phyloP scores from a whole-genome alignment of 2,113 vertebrate species.

The Pteropus alecto region DNA sequence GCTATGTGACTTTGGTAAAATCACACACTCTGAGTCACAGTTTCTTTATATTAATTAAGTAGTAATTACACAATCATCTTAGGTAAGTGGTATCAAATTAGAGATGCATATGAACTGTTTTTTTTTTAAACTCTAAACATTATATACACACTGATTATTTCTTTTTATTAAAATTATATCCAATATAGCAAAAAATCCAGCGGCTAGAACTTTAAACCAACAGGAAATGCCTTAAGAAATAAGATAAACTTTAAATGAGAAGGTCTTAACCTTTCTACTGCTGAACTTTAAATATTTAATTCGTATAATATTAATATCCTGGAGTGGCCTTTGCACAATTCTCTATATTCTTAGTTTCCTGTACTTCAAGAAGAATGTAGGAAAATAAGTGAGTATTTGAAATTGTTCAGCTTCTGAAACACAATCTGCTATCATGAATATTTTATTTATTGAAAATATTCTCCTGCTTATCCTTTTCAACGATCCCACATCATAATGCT shows the following conservation, averaged over 20 bases:
- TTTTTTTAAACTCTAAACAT: not conserved
- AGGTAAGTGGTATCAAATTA: not conserved
- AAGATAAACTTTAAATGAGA: conserved; percentile 29
- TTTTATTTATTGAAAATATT: conserved; percentile 78
- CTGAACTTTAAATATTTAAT: conserved; percentile 51
- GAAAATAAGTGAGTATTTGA: conserved; percentile 29
- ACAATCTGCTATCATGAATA: conserved; percentile 50
- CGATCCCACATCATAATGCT: conserved; percentile 50
- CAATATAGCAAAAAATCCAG: not conserved
- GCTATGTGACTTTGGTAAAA: not conserved
- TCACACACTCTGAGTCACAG: not conserved
- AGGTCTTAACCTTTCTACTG: conserved; percentile 27
- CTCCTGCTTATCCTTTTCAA: conserved; percentile 35
- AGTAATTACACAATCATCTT: not conserved
- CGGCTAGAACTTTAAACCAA: not conserved
- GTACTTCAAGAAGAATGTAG: conserved; percentile 28
- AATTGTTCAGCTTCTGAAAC: conserved; percentile 28
- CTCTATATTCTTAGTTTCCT: conserved; percentile 8
- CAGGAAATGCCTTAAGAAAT: conserved; percentile 13
- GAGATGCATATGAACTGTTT: not conserved
- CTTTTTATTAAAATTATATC: conserved; percentile 23
- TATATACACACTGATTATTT: not conserved
- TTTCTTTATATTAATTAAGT: not conserved
- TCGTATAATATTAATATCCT: conserved; percentile 16
- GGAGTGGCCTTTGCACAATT: not conserved